These are phyloP conservation scores for Sebastes cheni DNA, from an alignment of 2,797 vertebrate genomes.

Conservation along the genomic window DNA sequence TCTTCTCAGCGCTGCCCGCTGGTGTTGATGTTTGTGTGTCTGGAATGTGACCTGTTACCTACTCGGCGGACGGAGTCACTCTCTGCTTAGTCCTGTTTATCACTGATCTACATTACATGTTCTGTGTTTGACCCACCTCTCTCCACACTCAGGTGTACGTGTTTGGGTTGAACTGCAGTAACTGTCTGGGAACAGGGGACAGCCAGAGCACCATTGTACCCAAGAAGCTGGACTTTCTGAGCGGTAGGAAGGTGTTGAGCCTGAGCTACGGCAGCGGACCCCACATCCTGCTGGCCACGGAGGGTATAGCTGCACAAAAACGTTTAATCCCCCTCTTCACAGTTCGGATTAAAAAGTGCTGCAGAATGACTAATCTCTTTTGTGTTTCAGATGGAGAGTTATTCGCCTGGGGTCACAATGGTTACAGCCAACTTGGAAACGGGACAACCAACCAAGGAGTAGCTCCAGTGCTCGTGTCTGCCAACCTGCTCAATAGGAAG, in stretches of 20 bases:
- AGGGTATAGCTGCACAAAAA: slow-evolving; percentile 82
- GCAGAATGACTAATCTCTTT: slow-evolving; percentile 11
- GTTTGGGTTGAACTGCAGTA: slow-evolving; percentile 95
- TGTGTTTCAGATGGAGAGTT: slow-evolving; percentile 90
- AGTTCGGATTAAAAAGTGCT: slow-evolving; percentile 3
- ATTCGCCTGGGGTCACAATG: slow-evolving; percentile 97
- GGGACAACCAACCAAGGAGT: slow-evolving; percentile 94
- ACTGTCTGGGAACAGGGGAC: slow-evolving; percentile 95
- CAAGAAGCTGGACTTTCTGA: slow-evolving; percentile 93
- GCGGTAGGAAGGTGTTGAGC: slow-evolving; percentile 92
- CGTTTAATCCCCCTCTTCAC: background rate
- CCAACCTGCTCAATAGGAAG: slow-evolving; percentile 90
- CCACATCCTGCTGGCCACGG: slow-evolving; percentile 91
- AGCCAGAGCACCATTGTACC: slow-evolving; percentile 92
- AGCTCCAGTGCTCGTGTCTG: slow-evolving; percentile 89
- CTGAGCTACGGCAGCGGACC: slow-evolving; percentile 96
- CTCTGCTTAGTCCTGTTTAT: slow-evolving; percentile 6
- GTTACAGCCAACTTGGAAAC: slow-evolving; percentile 96
- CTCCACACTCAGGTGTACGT: slow-evolving; percentile 86
- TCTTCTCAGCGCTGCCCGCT: background rate
- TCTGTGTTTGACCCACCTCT: background rate
- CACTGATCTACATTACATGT: background rate
- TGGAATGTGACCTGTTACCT: slow-evolving; percentile 25
- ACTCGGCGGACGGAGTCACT: background rate
- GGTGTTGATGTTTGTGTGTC: slow-evolving; percentile 7